Conservation (phyloP, 2,113 vertebrate genomes). For the Sakesphorus luctuosus region DNA sequence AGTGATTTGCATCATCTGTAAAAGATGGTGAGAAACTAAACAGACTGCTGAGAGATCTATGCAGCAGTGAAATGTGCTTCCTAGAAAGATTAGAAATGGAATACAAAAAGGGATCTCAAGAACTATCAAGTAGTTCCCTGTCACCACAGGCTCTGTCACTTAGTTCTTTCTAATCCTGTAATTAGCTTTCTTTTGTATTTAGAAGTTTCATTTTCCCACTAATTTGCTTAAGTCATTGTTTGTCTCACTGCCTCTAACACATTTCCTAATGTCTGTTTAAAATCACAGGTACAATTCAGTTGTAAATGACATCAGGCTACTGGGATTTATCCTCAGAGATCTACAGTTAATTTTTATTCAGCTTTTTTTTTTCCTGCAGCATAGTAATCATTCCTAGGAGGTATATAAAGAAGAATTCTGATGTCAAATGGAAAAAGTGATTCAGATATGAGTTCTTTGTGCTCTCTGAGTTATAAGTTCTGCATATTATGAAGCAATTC, state of each 20-base stretch:
- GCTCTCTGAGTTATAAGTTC: neutral
- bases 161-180: constrained; percentile 16
- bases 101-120: neutral
- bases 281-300: constrained; percentile 31
- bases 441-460: neutral
- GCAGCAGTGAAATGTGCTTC: constrained; percentile 2
- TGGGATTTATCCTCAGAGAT: constrained; percentile 45
- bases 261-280: constrained; percentile 46
- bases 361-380: constrained; percentile 16
- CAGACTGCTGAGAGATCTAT: neutral
- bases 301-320: constrained; percentile 41
- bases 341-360: constrained; percentile 50
- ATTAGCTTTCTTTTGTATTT: constrained; percentile 29
- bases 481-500: neutral
- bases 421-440: constrained; percentile 2
- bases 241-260: constrained; percentile 13
- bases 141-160: neutral
- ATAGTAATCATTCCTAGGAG: constrained; percentile 11
- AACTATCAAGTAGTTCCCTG: neutral
- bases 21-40: neutral
- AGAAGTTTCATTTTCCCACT: constrained; percentile 12
- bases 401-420: constrained; percentile 23
- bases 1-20: neutral
- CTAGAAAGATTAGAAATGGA: neutral
- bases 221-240: constrained; percentile 50